Base-by-base conservation (phyloP, 37 sponge, comb jelly and placozoan genomes). In the Geodia barretti region DNA sequence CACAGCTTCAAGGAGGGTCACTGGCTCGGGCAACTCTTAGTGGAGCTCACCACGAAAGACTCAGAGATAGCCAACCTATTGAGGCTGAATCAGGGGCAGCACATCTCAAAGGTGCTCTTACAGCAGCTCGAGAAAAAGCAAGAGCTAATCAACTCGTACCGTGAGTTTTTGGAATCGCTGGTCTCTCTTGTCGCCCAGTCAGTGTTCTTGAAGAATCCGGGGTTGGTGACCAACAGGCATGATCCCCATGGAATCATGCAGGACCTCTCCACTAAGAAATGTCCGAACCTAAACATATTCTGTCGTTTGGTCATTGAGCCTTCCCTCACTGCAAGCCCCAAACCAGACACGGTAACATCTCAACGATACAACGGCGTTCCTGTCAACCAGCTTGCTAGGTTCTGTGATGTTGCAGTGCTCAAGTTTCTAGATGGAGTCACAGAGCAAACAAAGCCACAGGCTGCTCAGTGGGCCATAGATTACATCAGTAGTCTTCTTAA, bases 401-500 rank as follows among this genome's bases (percentile, higher is more conserved):
- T 86, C 21, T 83, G 83, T 73, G 92, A 91, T 42, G 76, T 91
- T 7, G 83, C 84, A 2, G 87, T 91, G 4, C 32, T 91, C 7
- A 54, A 41, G 14, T 79, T 91, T 39, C 47, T 91, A 61, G 73
- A 68, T 26, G 60, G 62, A 5, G 84, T 71, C 58, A 78, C 40
- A 34, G 78, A 77, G 37, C 39, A 77, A 40, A 82, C 88, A 0
- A 62, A 64, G 14, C 29, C 72, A 21, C 42, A 60, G 40, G 43
- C 83, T 33, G 66, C 86, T 1, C 28, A 31, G 1, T 91, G 92
- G 92, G 83, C 84, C 0, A 62, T 91, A 67, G 79, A 86, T 0
- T 91, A 91, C 43, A 41, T 91, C 19, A 41, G 62, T 25, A 79
- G 78, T 21, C 54, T 86, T 38, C 68, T 86, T 37, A 64, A 65